Base-by-base conservation (phyloP, 2,888 invertebrate genomes). In the Oscheius onirici region DNA sequence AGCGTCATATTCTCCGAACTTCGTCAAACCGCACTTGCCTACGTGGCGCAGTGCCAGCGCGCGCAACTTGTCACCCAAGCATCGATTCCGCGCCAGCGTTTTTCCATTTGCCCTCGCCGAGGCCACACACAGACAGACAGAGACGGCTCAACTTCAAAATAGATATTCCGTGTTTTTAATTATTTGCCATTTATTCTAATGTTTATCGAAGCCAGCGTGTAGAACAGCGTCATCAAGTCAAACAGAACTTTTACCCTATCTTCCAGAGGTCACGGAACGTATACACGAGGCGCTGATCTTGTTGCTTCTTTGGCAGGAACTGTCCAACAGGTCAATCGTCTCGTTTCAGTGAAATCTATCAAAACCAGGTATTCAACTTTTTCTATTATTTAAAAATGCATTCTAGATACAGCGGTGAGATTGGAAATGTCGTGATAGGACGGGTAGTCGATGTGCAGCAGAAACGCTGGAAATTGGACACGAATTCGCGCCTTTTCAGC, bases 361-460 rank as follows among this genome's bases (percentile, higher is more conserved):
- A 96, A 96, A 88, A 93, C 93, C 86, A 92, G 96, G 73, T 96
- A 93, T 55, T 22, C 11, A 13, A 52, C n/a, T n/a, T n/a, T n/a
- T n/a, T n/a, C n/a, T n/a, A n/a, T n/a, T n/a, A n/a, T n/a, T n/a
- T n/a, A n/a, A n/a, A n/a, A n/a, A n/a, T n/a, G n/a, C n/a, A 49
- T 61, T 84, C 15, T 74, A 89, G 90, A 60, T 91, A 91, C 78
- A 88, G 87, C 78, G 91, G 91, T 10, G 96, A 97, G 90, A 93
- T 97, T 67, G 97, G 97, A 0, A 97, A 99, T 90, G 95, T 99
- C 1, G 92, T 99, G 11, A 94, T 99, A 5, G 99, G 96, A 0
- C 91, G 99, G 60, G 93, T 99, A 34, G 92, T 93, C 0, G 95
- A 97, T 88, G 95, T 99, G 0, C 95, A 95, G 86, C 84, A 85